Base-by-base conservation (phyloP, 2,888 invertebrate species). In the Plagodis pulveraria region DNA sequence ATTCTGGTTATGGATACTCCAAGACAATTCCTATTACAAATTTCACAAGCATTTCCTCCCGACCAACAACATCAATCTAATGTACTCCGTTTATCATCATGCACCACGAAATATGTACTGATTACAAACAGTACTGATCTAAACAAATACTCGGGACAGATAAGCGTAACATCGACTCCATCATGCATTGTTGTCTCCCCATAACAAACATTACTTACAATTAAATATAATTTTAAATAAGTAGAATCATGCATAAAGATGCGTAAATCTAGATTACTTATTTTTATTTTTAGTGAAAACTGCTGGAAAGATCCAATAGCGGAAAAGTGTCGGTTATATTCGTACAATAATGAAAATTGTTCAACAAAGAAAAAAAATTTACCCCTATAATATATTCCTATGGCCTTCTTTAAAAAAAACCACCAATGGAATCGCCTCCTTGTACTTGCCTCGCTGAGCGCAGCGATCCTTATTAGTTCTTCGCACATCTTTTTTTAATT, bases 141-240 rank as follows among this genome's bases (percentile, higher is more conserved):
- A 76, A 73, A 72, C 68, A 78, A 69, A 78, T 22, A 80, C 69
- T 74, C 70, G 60, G 60, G 73, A 77, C 65, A 83, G 76, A 81
- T 78, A 81, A 83, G 80, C 74, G 55, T 76, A 66, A 76, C 72
- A 78, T 78, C 67, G 67, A 75, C 67, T 70, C 76, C 58, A 56
- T 78, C 87, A 84, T 86, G 86, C 86, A 81, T 69, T 67, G 67
- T 72, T 65, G 72, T 75, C 63, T 68, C 62, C 74, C 69, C 63
- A 62, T 22, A 2, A 63, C 70, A 60, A 58, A 72, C 51, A 64
- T 59, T 40, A 58, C 41, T 56, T 38, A 10, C 10, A 40, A 10
- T 6, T 10, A 10, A 40, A 2, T 49, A 57, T 22, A 38, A 38
- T 38, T 38, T 38, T 38, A 8, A 8, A 41, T 49, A 57, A 54